These are phyloP conservation scores for Amniataba percoides DNA, from an alignment of 2,797 vertebrate species.

Conservation along the genomic window DNA sequence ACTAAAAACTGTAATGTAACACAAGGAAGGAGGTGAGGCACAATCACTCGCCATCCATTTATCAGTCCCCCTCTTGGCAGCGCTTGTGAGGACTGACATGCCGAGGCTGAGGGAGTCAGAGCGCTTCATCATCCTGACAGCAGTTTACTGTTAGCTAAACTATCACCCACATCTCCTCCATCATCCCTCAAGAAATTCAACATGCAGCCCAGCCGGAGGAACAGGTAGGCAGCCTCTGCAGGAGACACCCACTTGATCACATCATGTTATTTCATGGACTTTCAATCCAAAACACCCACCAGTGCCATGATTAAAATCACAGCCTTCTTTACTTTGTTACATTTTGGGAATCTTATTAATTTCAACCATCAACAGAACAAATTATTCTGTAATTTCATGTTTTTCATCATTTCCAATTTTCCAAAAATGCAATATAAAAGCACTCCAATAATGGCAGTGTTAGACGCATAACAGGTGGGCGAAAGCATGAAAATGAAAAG, in stretches of 20 bases:
- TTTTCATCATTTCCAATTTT: conserved; percentile 17
- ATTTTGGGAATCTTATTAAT: not conserved
- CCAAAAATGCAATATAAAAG: not conserved
- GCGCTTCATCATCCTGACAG: conserved; percentile 32
- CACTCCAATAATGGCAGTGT: not conserved
- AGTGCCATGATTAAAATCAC: conserved; percentile 10
- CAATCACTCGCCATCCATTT: not conserved
- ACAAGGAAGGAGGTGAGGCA: conserved; percentile 12
- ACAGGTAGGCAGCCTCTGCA: conserved; percentile 38
- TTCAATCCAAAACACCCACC: conserved; percentile 29
- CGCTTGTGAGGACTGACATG: conserved; percentile 10
- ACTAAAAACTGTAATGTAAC: not conserved
- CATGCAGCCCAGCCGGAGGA: conserved; percentile 19
- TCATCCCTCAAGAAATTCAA: conserved; percentile 33
- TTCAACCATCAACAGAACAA: not conserved
- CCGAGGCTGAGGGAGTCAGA: conserved; percentile 7
- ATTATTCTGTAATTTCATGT: conserved; percentile 9
- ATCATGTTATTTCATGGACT: conserved; percentile 21
- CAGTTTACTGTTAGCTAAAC: conserved; percentile 32
- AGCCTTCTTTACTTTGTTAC: not conserved
- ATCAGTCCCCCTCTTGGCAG: not conserved
- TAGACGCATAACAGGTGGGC: conserved; percentile 3
- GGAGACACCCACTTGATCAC: conserved; percentile 44
- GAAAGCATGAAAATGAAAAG: conserved; percentile 16
- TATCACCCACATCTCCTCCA: conserved; percentile 46